Evolutionary conservation across 2,888 invertebrate species (phyloP).

Genomic region (Oxycera nigricornis): DNA sequence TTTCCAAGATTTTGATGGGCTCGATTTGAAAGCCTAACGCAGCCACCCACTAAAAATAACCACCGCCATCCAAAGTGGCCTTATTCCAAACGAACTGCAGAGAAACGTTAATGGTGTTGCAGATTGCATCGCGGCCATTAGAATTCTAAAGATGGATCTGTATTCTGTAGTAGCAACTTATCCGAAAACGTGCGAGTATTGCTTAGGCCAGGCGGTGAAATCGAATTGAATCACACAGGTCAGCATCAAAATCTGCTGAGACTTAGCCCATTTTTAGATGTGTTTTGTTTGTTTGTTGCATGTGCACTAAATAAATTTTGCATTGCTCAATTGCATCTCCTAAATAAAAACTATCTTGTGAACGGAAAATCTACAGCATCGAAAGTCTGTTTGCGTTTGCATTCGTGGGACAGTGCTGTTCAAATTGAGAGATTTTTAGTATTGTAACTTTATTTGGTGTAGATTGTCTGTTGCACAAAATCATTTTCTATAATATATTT

Average conservation of each 20-base stretch:
- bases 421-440: too few species aligned
- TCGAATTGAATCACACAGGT: neutral
- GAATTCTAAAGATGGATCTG: conserved; percentile 21
- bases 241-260: neutral
- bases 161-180: neutral
- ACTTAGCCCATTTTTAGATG: conserved; percentile 24
- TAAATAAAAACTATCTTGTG: conserved; percentile 8
- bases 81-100: conserved; percentile 4
- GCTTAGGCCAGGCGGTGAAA: neutral
- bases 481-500: too few species aligned
- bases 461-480: too few species aligned
- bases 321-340: conserved; percentile 21
- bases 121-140: conserved; percentile 1
- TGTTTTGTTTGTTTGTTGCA: neutral
- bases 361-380: neutral
- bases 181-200: neutral
- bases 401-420: too few species aligned
- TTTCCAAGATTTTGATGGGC: neutral
- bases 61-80: neutral
- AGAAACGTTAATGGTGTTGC: neutral
- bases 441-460: too few species aligned
- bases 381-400: too few species aligned
- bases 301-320: conserved; percentile 22
- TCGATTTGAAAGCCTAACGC: neutral
- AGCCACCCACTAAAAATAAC: conserved; percentile 34